Evolutionary conservation across 2,888 invertebrate species (phyloP).

Genomic region (Acleris literana): DNA sequence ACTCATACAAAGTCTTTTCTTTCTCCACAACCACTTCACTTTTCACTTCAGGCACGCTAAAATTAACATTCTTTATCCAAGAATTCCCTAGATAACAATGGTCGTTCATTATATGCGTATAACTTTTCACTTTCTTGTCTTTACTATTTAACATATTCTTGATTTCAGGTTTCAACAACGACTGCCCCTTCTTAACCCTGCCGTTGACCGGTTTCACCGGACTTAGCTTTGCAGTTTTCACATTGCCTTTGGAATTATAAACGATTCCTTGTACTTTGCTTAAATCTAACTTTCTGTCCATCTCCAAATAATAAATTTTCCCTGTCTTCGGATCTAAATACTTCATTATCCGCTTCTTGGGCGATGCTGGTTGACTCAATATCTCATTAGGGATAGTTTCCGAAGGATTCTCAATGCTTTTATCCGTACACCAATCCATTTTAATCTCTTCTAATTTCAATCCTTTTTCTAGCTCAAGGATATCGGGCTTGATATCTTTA

Average conservation of each 20-base stretch:
- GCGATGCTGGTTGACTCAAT: constrained; percentile 49
- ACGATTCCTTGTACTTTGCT: constrained; percentile 74
- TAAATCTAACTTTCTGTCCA: constrained; percentile 68
- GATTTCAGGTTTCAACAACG: constrained; percentile 65
- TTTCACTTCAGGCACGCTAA: constrained; percentile 45
- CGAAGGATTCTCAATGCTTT: constrained; percentile 26
- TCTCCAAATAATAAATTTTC: constrained; percentile 75
- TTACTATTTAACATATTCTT: constrained; percentile 58
- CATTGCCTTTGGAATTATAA: constrained; percentile 58
- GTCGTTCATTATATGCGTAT: constrained; percentile 70
- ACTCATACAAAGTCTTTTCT: constrained; percentile 48
- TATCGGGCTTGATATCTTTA: constrained; percentile 14
- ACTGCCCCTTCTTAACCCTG: constrained; percentile 52
- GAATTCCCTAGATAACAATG: constrained; percentile 68
- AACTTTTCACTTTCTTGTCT: constrained; percentile 44
- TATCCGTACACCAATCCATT: constrained; percentile 32
- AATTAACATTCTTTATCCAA: constrained; percentile 36
- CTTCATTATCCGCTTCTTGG: constrained; percentile 71
- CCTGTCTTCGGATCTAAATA: constrained; percentile 73
- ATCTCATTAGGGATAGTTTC: constrained; percentile 54
- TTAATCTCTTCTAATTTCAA: constrained; percentile 15
- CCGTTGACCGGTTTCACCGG: constrained; percentile 67
- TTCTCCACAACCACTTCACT: constrained; percentile 35
- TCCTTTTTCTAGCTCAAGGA: constrained; percentile 18
- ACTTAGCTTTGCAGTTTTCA: constrained; percentile 65